A percentile compares a stretch with the other conserved stretches of the same genome.
These are phyloP conservation scores for Spilogale gracilis DNA, from an alignment of 2,113 vertebrate genomes.

Conservation along the genomic window DNA sequence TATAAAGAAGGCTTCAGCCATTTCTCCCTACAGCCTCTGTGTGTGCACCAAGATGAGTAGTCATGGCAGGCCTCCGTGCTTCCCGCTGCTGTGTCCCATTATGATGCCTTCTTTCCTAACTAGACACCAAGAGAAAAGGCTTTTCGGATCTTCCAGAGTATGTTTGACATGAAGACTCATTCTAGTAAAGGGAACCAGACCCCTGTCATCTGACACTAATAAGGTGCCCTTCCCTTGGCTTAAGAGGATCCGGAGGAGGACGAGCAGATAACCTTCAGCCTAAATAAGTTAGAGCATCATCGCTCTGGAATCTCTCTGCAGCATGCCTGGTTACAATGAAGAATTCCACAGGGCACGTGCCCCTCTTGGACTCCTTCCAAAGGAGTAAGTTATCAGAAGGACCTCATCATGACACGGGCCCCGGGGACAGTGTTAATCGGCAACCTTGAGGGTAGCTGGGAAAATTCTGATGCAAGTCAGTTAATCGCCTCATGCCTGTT, in stretches of 20 bases:
- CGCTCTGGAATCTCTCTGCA: conserved; percentile 59
- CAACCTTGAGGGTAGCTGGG: background rate
- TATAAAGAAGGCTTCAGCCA: conserved; percentile 44
- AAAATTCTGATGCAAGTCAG: background rate
- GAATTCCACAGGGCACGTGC: conserved; percentile 61
- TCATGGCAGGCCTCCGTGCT: background rate
- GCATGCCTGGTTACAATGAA: background rate
- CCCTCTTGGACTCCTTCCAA: conserved; percentile 64
- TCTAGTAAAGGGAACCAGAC: conserved; percentile 56
- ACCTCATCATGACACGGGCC: background rate
- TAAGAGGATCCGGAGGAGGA: background rate
- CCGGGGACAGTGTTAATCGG: background rate
- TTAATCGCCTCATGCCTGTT: background rate
- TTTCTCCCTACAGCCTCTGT: background rate
- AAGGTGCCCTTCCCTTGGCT: background rate
- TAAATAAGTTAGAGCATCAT: conserved; percentile 40
- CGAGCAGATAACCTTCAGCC: conserved; percentile 60
- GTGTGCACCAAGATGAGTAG: conserved; percentile 5
- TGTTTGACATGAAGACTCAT: conserved; percentile 18
- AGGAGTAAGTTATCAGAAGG: conserved; percentile 41
- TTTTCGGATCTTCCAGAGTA: conserved; percentile 12
- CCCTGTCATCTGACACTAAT: conserved; percentile 49
- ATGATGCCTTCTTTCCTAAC: conserved; percentile 53
- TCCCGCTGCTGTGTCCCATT: background rate
- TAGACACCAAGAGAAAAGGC: conserved; percentile 53